Evolutionary conservation across 2,888 invertebrate species (phyloP).

Genomic region (Trissolcus japonicus): DNA sequence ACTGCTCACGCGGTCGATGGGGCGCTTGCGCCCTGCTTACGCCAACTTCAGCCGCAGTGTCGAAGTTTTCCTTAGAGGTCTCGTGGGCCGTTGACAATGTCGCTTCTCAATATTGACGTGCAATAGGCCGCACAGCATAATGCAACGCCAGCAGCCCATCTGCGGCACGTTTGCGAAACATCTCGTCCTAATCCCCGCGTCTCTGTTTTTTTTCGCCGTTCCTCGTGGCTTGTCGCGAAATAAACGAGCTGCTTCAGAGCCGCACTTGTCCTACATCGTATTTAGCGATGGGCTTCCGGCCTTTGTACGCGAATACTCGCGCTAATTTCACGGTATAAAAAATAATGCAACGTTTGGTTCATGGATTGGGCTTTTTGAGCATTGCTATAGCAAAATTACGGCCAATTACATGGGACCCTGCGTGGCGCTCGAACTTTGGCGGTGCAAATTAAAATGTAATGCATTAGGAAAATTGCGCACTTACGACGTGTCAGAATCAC

Average conservation of each 20-base stretch:
- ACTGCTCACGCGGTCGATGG: slow-evolving; percentile 55
- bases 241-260: slow-evolving; percentile 47
- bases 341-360: slow-evolving; percentile 8
- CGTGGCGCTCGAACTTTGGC: neutral
- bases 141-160: slow-evolving; percentile 19
- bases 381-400: neutral
- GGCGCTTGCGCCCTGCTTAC: slow-evolving; percentile 53
- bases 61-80: slow-evolving; percentile 45
- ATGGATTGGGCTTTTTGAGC: neutral
- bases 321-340: slow-evolving; percentile 33
- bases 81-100: slow-evolving; percentile 41
- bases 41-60: slow-evolving; percentile 45
- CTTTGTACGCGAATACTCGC: slow-evolving; percentile 26
- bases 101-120: slow-evolving; percentile 44
- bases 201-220: slow-evolving; percentile 31
- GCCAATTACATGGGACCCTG: neutral
- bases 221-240: slow-evolving; percentile 66
- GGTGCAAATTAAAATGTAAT: neutral
- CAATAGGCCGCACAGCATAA: slow-evolving; percentile 2
- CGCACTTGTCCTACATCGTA: slow-evolving; percentile 59
- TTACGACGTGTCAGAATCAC: neutral
- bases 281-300: slow-evolving; percentile 44
- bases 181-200: slow-evolving; percentile 15
- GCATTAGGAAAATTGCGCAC: neutral
- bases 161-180: slow-evolving; percentile 7